A percentile compares a stretch with the other conserved stretches of the same genome.
phyloP scores from a whole-genome alignment of 2,113 vertebrate species.

The Solea senegalensis region DNA sequence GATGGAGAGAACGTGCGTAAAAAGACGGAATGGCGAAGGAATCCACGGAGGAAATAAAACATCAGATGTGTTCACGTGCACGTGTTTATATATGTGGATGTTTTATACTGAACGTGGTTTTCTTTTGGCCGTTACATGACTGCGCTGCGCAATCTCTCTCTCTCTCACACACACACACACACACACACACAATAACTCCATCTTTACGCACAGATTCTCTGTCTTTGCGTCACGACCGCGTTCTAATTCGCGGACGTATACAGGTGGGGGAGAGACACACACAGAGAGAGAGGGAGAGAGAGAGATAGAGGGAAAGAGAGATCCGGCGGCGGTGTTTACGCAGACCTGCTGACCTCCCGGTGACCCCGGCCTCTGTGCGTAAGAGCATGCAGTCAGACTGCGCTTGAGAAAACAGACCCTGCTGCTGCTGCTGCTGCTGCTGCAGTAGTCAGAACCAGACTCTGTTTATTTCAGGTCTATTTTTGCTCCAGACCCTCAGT shows the following conservation, averaged over 20 bases:
- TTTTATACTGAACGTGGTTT: neutral
- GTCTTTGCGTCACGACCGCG: constrained; percentile 20
- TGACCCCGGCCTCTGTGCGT: constrained; percentile 72
- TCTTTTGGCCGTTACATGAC: neutral
- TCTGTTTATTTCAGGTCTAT: too few relatives aligned
- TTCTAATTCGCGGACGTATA: too few relatives aligned
- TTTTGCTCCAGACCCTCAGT: too few relatives aligned
- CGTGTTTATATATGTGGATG: too few relatives aligned
- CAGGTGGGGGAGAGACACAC: too few relatives aligned
- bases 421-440: neutral
- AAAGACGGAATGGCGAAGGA: neutral
- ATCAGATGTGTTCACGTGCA: neutral
- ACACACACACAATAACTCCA: constrained; percentile 19
- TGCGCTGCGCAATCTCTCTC: neutral
- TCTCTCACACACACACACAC: neutral
- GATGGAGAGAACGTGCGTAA: constrained; percentile 8
- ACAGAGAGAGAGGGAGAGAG: neutral
- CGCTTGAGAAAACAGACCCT: neutral
- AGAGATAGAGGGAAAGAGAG: constrained; percentile 8
- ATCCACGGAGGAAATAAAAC: neutral
- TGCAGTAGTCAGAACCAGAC: too few relatives aligned
- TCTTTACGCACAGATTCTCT: constrained; percentile 37
- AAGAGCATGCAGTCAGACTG: constrained; percentile 6
- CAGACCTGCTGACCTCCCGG: constrained; percentile 75
- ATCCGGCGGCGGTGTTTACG: neutral